A percentile compares a stretch with the other conserved stretches of the same genome.
phyloP scores from a whole-genome alignment of 2,797 vertebrate species.

The Syndactyla subalaris region DNA sequence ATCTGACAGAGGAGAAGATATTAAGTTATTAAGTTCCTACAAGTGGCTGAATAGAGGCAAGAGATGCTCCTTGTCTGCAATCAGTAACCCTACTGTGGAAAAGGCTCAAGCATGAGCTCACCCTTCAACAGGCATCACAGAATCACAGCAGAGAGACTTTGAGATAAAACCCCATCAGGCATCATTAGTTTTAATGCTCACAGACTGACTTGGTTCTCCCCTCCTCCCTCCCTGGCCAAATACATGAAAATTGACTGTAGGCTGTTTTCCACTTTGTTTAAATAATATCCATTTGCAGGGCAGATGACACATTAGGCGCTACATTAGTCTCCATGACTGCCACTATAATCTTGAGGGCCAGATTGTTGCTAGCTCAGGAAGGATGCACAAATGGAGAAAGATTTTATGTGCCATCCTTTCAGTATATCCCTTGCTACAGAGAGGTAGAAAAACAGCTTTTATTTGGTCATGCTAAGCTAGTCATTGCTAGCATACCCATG shows the following conservation, averaged over 20 bases:
- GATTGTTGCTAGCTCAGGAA: background rate
- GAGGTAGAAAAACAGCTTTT: background rate
- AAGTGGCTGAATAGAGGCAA: slow-evolving; percentile 14
- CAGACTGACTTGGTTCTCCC: background rate
- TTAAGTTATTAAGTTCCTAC: slow-evolving; percentile 13
- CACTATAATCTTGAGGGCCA: background rate
- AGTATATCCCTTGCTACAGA: background rate
- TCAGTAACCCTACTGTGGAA: background rate
- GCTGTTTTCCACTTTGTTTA: slow-evolving; percentile 39
- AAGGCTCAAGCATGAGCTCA: slow-evolving; percentile 15
- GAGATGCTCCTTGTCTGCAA: background rate
- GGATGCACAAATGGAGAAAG: background rate
- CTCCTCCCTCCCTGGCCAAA: background rate
- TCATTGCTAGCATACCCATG: background rate
- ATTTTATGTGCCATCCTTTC: background rate
- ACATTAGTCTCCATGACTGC: background rate
- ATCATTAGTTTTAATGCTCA: slow-evolving; percentile 32
- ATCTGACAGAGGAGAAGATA: slow-evolving; percentile 34
- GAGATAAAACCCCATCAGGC: slow-evolving; percentile 31
- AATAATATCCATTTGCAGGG: slow-evolving; percentile 1
- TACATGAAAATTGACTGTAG: background rate
- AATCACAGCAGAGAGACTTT: background rate
- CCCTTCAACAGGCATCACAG: slow-evolving; percentile 18
- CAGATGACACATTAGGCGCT: background rate
- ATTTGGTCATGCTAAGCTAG: background rate